These are phyloP conservation scores for Chionodraco myersi DNA, from an alignment of 2,113 vertebrate genomes.

Conservation along the genomic window DNA sequence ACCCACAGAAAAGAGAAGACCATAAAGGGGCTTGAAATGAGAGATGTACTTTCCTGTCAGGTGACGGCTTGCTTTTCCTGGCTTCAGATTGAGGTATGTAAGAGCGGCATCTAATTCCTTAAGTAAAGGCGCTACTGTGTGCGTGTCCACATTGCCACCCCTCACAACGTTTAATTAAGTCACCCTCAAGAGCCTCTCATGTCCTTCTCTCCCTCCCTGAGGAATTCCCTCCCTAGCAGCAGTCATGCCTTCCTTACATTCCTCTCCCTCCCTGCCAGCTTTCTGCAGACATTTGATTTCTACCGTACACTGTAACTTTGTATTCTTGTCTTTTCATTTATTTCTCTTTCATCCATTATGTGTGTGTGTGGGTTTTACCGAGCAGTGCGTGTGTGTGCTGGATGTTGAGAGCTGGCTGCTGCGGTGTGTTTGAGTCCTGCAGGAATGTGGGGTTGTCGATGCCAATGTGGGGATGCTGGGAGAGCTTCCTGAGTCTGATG, in stretches of 20 bases:
- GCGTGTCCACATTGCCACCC: constrained; percentile 38
- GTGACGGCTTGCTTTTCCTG: background rate
- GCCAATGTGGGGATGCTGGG: constrained; percentile 96
- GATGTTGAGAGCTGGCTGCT: constrained; percentile 41
- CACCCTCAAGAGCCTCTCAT: constrained; percentile 49
- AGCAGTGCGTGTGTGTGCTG: constrained; percentile 65
- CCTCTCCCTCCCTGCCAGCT: constrained; percentile 31
- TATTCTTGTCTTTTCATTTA: background rate
- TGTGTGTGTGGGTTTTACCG: constrained; percentile 55
- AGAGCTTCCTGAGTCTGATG: constrained; percentile 94
- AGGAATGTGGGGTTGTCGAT: constrained; percentile 99
- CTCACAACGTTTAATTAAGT: constrained; percentile 79
- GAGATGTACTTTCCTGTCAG: background rate
- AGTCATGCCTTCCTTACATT: constrained; percentile 53
- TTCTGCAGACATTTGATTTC: background rate
- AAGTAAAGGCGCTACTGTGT: constrained; percentile 9
- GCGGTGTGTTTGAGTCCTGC: constrained; percentile 73
- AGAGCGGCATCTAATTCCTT: constrained; percentile 26
- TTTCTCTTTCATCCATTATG: background rate
- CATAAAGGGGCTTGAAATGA: background rate
- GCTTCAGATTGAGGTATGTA: background rate
- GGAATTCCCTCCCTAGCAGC: constrained; percentile 72
- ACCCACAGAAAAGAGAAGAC: background rate
- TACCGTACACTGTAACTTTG: no score
- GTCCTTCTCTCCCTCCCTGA: constrained; percentile 73